A percentile compares a stretch with the other conserved stretches of the same genome.
Conservation (phyloP, 1,140 invertebrate genomes). For the Sycophaga agraensis region DNA sequence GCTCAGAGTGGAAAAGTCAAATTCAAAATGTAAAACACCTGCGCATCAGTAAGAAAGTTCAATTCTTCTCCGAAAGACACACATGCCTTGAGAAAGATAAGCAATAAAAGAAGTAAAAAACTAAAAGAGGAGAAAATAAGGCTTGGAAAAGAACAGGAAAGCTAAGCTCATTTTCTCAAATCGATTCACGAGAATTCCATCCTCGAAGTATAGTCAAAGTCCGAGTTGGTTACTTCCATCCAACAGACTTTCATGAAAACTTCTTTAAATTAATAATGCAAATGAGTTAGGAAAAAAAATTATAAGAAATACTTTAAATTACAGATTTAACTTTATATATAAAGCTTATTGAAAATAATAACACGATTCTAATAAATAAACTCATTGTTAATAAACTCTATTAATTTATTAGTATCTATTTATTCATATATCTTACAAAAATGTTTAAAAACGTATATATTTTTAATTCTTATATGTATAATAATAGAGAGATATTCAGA, state of each 20-base stretch:
- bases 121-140: conserved; percentile 7
- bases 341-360: neutral
- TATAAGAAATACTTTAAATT: neutral
- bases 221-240: neutral
- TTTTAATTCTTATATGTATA: too few species aligned
- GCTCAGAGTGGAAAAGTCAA: conserved; percentile 5
- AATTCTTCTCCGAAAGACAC: conserved; percentile 6
- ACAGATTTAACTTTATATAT: neutral
- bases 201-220: conserved; percentile 22
- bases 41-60: neutral
- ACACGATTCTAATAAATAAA: too few species aligned
- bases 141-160: neutral
- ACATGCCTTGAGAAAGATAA: conserved; percentile 12
- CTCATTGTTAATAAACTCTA: too few species aligned
- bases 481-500: too few species aligned
- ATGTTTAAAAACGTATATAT: too few species aligned
- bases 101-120: neutral
- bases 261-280: too few species aligned
- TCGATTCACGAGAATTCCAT: conserved; percentile 7
- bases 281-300: neutral
- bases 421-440: too few species aligned
- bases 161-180: conserved; percentile 24
- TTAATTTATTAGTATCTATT: too few species aligned
- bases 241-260: conserved; percentile 13
- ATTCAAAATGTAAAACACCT: conserved; percentile 15